phyloP scores from a whole-genome alignment of 2,797 vertebrate species.

The Tachyglossus aculeatus region DNA sequence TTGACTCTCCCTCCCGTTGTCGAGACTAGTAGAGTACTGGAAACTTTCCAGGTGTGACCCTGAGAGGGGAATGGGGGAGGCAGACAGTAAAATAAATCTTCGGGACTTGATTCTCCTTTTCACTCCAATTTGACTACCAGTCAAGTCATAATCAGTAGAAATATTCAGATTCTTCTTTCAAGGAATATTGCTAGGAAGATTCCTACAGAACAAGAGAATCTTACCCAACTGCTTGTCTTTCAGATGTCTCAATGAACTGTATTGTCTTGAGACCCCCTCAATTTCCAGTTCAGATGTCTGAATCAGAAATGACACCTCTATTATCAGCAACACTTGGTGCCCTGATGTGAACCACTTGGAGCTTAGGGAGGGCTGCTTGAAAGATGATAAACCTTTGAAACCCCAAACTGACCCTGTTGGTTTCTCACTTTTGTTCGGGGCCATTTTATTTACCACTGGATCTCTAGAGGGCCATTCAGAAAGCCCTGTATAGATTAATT shows the following conservation, averaged over 20 bases:
- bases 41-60: no score
- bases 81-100: no score
- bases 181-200: no score
- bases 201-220: no score
- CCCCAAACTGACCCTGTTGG: background rate
- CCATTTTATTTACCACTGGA: background rate
- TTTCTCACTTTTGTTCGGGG: background rate
- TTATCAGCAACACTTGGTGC: background rate
- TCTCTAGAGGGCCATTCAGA: no score
- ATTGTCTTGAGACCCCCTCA: background rate
- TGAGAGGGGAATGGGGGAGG: no score
- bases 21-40: no score
- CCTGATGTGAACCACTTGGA: background rate
- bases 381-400: background rate
- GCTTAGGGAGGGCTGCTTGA: background rate
- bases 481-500: no score
- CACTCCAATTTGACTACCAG: background rate
- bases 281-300: background rate
- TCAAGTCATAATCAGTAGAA: no score
- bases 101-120: background rate
- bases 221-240: no score
- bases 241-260: background rate
- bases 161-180: no score
- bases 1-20: no score
- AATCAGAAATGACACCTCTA: background rate